phyloP scores from a whole-genome alignment of 30 jellyfish, hydroid and myxozoan genomes.

The Chrysaora quinquecirrha region DNA sequence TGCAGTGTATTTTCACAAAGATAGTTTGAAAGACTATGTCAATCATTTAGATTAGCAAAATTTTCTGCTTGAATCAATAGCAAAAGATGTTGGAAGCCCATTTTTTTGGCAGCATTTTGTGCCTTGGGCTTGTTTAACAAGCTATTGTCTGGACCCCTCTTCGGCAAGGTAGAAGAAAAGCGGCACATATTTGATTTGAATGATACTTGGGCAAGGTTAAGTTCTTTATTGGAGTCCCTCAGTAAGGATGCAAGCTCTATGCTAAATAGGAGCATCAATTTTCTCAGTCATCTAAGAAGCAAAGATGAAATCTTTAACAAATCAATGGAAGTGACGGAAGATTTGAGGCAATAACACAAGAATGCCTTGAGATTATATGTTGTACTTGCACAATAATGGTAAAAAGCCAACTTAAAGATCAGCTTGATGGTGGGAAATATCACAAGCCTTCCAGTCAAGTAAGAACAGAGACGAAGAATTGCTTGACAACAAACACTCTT shows the following conservation, averaged over 20 bases:
- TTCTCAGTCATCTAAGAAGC: neutral
- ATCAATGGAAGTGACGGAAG: neutral
- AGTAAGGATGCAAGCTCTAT: conserved; percentile 11
- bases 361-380: conserved; percentile 13
- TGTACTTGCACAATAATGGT: conserved; percentile 16
- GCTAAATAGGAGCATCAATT: neutral
- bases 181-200: conserved; percentile 42
- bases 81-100: conserved; percentile 20
- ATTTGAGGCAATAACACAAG: conserved; percentile 27
- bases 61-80: conserved; percentile 16
- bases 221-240: neutral
- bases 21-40: conserved; percentile 14
- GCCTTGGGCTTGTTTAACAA: conserved; percentile 58
- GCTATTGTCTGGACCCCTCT: conserved; percentile 51
- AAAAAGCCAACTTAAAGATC: conserved; percentile 3
- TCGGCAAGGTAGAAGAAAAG: conserved; percentile 33
- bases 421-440: conserved; percentile 17
- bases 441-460: conserved; percentile 6
- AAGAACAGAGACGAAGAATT: neutral
- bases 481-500: conserved; percentile 6
- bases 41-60: neutral
- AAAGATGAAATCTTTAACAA: conserved; percentile 20
- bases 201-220: conserved; percentile 5
- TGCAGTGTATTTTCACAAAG: conserved; percentile 28
- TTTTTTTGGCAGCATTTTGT: conserved; percentile 26